Evolutionary conservation across 2,888 invertebrate genomes (phyloP).

Genomic region (Choreutis nemorana): DNA sequence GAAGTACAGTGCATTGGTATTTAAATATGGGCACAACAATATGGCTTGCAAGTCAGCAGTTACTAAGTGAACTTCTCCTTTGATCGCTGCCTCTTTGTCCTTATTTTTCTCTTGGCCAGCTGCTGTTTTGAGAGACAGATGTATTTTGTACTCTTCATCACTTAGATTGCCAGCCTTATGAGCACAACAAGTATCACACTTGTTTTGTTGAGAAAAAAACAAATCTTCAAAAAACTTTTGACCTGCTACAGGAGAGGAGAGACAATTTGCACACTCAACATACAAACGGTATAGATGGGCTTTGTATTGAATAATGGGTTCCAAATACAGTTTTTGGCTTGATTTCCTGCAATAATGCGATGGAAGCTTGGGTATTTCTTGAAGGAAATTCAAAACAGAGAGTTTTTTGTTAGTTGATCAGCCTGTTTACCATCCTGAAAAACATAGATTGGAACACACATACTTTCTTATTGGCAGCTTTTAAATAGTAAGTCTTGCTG

Average conservation of each 20-base stretch:
- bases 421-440: too few species aligned
- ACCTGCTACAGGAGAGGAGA: slow-evolving; percentile 2
- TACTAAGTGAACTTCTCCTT: slow-evolving; percentile 4
- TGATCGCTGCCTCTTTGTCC: slow-evolving; percentile 3
- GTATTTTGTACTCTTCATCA: slow-evolving; percentile 5
- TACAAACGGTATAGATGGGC: slow-evolving; percentile 5
- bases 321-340: slow-evolving; percentile 5
- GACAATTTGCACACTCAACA: slow-evolving; percentile 3
- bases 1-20: slow-evolving; percentile 18
- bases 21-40: not conserved
- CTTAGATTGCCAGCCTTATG: slow-evolving; percentile 6
- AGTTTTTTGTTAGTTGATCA: too few species aligned
- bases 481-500: too few species aligned
- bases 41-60: slow-evolving; percentile 6
- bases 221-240: slow-evolving; percentile 6
- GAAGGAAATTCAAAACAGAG: too few species aligned
- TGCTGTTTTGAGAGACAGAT: too few species aligned
- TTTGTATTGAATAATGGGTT: slow-evolving; percentile 5
- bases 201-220: slow-evolving; percentile 3
- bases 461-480: too few species aligned
- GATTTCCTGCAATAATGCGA: too few species aligned
- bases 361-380: too few species aligned
- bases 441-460: too few species aligned
- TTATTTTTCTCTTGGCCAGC: too few species aligned
- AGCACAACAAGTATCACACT: slow-evolving; percentile 7